Evolutionary conservation across 1,140 invertebrate species (phyloP), one percentile per base, ranked within the genome.

Genomic region (Philaenus spumarius): DNA sequence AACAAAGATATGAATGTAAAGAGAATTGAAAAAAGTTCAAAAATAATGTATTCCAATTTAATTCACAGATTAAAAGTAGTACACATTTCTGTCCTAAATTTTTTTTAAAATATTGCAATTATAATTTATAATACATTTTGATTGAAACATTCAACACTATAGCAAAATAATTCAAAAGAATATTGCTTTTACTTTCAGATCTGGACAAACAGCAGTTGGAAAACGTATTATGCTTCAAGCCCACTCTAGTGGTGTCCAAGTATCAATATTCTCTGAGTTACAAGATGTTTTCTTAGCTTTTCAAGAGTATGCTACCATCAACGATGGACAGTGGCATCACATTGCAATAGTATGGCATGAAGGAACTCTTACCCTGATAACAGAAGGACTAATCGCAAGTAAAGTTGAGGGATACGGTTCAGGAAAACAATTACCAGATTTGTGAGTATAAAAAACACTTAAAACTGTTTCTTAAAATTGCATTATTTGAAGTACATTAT

Each of bases 261-360:
- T 97, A 12, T 91, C 89, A 0, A 73, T 97, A 1, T 94, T 96
- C 77, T 82, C 85, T 24, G 89, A 93, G 65, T 71, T 89, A 1
- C 89, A 92, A 72, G 90, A 93, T 68, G 87, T 93, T n/a, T 94
- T 91, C 74, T 74, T 93, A 17, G 89, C 88, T 66, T 97, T 93
- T 73, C 82, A 86, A 51, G 90, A 94, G 70, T 95, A 89, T 64
- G 91, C 95, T 2, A 93, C 91, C 0, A 86, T 97, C 19, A 97
- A 95, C 66, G 94, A 97, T 68, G 93, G 93, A 9, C 90, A 95
- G 70, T 97, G 94, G 95, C 95, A 97, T 78, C 93, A 97, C 70
- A 82, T 97, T 15, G 92, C 93, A 15, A 77, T 97, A 20, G 88
- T 95, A 14, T 97, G 94, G 94, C 86, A 92, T 63, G 85, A 90